phyloP scores from a whole-genome alignment of 64 coral and sea anemone genomes.

The Cladopsammia gracilis region DNA sequence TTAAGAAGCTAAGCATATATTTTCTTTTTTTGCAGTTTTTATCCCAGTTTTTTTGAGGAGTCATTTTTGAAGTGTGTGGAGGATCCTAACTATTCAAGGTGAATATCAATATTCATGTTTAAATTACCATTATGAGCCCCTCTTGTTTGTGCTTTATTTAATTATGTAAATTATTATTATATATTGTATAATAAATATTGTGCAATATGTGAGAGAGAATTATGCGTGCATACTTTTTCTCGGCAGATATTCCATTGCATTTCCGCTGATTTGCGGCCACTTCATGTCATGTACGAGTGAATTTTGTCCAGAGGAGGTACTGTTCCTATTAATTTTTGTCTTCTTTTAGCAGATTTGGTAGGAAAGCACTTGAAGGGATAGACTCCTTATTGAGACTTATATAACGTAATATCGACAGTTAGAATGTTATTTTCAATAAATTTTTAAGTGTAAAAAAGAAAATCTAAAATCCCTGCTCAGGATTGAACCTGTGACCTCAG shows the following conservation, averaged over 20 bases:
- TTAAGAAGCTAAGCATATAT: no score
- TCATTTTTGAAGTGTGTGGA: slow-evolving; percentile 79
- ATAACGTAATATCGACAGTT: no score
- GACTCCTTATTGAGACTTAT: no score
- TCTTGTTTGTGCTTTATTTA: no score
- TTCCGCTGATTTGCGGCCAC: slow-evolving; percentile 90
- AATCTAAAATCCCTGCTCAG: no score
- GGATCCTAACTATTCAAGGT: slow-evolving; percentile 69
- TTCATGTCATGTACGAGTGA: slow-evolving; percentile 94
- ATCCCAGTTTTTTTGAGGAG: slow-evolving; percentile 96
- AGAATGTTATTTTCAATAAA: no score
- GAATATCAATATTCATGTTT: neutral
- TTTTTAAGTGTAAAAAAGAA: no score
- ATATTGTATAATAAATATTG: neutral
- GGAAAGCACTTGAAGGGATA: no score
- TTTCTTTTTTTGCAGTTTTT: slow-evolving; percentile 79
- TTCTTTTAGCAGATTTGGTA: no score
- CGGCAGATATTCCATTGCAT: slow-evolving; percentile 83
- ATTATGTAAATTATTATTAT: no score
- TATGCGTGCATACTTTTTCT: neutral
- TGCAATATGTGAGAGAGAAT: no score
- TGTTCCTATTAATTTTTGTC: neutral
- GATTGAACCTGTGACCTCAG: no score
- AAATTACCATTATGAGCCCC: neutral
- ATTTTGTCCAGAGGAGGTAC: slow-evolving; percentile 98